Percentiles rank a stretch among this genome's conserved stretches.
Evolutionary conservation across 2,797 vertebrate species (phyloP).

Genomic region (Mus spretus): DNA sequence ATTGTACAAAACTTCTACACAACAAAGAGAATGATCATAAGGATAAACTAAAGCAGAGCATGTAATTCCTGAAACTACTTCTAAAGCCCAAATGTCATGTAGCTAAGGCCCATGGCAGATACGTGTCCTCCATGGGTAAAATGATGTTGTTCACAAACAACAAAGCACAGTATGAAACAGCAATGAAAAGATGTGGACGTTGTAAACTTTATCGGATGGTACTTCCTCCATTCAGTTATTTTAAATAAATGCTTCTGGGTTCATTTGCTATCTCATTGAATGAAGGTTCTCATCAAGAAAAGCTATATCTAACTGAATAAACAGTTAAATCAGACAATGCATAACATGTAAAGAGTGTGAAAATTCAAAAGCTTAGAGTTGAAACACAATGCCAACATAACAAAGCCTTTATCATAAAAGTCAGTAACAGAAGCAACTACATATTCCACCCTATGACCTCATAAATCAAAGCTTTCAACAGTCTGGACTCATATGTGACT

Average conservation of each 20-base stretch:
- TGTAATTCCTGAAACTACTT: neutral
- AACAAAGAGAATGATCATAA: neutral
- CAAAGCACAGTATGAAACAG: neutral
- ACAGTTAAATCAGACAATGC: constrained; percentile 21
- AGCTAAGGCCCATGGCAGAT: neutral
- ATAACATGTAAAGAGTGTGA: constrained; percentile 1
- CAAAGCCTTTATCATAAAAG: constrained; percentile 90
- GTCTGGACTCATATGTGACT: neutral
- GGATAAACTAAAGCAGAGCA: neutral
- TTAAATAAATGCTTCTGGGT: neutral
- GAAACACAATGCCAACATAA: neutral
- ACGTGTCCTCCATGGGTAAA: neutral
- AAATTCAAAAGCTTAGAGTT: neutral
- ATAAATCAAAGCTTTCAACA: neutral
- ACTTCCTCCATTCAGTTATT: neutral
- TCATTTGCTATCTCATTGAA: neutral
- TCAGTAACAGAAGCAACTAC: constrained; percentile 89
- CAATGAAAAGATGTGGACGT: neutral
- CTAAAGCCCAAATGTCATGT: neutral
- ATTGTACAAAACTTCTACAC: neutral
- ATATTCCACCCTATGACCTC: neutral
- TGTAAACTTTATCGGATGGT: neutral
- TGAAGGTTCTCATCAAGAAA: neutral
- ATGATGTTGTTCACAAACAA: neutral
- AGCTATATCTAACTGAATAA: constrained; percentile 1